phyloP scores from a whole-genome alignment of 2,797 vertebrate species.

The Champsocephalus esox region DNA sequence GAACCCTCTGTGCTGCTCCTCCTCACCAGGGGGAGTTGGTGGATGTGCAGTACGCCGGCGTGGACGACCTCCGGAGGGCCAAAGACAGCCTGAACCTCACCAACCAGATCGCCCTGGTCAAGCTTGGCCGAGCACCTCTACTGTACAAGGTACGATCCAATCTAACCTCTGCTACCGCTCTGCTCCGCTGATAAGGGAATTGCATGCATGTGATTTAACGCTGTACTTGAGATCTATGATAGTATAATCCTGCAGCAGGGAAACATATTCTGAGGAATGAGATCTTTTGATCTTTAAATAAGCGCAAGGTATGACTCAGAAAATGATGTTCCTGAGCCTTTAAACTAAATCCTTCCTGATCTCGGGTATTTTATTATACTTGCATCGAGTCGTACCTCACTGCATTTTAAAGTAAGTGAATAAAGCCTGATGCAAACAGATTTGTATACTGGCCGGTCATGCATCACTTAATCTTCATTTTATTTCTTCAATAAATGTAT shows the following conservation, averaged over 20 bases:
- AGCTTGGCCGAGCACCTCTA: constrained; percentile 91
- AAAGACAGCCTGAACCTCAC: constrained; percentile 82
- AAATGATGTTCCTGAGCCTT: constrained; percentile 1
- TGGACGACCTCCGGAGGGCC: constrained; percentile 85
- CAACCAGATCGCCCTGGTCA: constrained; percentile 91
- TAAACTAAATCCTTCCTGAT: constrained; percentile 16
- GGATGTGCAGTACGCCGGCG: constrained; percentile 90
- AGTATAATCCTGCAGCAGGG: constrained; percentile 21
- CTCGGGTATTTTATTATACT: neutral
- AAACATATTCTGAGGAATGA: constrained; percentile 12
- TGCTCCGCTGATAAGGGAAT: constrained; percentile 12
- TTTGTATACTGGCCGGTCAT: constrained; percentile 11
- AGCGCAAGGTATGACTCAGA: constrained; percentile 4
- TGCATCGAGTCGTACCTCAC: constrained; percentile 2
- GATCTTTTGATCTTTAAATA: constrained; percentile 34
- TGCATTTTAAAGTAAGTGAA: constrained; percentile 11
- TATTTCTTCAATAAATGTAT: constrained; percentile 3
- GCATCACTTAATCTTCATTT: constrained; percentile 8
- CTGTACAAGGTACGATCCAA: constrained; percentile 89
- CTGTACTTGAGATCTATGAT: constrained; percentile 23
- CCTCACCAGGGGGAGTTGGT: constrained; percentile 88
- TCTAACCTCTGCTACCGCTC: constrained; percentile 4
- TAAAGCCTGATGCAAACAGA: neutral
- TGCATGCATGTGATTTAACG: constrained; percentile 12
- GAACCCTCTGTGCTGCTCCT: constrained; percentile 18